Conservation (phyloP, 92 coral and sea anemone genomes). For the Actinernus sp. region DNA sequence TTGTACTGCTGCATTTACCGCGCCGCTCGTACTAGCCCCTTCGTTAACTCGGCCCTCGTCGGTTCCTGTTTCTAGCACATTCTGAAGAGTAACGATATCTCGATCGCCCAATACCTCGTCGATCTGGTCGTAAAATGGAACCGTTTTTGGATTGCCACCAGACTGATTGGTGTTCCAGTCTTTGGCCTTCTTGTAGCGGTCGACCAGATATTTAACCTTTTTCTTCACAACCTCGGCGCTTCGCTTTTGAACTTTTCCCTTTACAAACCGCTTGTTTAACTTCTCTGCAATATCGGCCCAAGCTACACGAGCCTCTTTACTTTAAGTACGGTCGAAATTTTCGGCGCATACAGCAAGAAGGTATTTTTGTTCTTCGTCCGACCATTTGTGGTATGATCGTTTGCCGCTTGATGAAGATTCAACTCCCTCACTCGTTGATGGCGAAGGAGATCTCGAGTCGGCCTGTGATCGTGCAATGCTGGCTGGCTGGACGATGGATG, state of each 20-base stretch:
- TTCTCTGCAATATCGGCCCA: constrained; percentile 45
- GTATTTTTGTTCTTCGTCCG: constrained; percentile 46
- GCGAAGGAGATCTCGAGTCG: too few species aligned
- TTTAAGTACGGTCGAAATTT: constrained; percentile 37
- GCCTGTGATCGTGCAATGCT: too few species aligned
- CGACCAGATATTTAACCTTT: constrained; percentile 50
- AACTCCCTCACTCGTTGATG: too few species aligned
- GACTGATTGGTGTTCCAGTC: constrained; percentile 42
- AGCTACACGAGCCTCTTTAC: constrained; percentile 42
- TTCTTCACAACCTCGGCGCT: constrained; percentile 30
- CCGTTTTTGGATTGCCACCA: constrained; percentile 36
- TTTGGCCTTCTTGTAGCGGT: constrained; percentile 50
- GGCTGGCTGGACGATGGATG: too few species aligned
- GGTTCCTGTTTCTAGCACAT: constrained; percentile 9
- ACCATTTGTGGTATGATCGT: constrained; percentile 41
- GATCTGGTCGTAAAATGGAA: constrained; percentile 32
- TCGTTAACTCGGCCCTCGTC: background rate
- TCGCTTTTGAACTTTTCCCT: too few species aligned
- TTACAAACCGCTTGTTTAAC: constrained; percentile 31
- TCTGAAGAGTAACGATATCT: constrained; percentile 42
- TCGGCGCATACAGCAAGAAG: constrained; percentile 47
- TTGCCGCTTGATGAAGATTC: too few species aligned
- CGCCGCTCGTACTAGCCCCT: background rate
- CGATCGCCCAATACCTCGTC: constrained; percentile 52
- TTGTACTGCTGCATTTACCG: background rate